These are phyloP conservation scores for Pimephales promelas DNA, from an alignment of 2,113 vertebrate genomes.

Conservation along the genomic window DNA sequence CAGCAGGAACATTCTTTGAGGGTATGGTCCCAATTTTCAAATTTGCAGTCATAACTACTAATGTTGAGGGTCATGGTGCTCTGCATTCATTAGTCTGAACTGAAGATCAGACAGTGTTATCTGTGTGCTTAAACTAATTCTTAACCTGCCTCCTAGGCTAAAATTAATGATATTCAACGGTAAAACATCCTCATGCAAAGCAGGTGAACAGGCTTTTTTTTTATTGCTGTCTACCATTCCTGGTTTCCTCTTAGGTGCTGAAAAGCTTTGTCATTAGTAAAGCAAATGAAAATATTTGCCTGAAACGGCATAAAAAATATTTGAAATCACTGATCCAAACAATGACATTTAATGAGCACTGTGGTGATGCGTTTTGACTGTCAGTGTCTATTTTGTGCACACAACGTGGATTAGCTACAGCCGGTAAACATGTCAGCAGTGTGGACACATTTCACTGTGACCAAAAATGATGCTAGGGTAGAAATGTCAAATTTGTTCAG, in stretches of 20 bases:
- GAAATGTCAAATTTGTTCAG: neutral
- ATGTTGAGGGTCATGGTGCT: constrained; percentile 2
- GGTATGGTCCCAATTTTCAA: neutral
- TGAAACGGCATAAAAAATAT: neutral
- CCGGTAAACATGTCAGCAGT: neutral
- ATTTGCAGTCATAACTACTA: neutral
- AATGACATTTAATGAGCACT: neutral
- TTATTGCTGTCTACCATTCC: neutral
- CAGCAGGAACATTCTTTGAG: neutral
- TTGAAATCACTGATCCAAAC: neutral
- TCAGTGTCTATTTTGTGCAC: neutral
- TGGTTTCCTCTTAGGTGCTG: neutral
- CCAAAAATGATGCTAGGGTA: neutral
- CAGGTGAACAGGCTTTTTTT: neutral
- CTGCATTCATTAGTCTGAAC: neutral
- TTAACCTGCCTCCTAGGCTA: neutral
- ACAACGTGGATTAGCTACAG: neutral
- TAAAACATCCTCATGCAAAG: neutral
- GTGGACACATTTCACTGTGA: neutral
- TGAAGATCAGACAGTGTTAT: constrained; percentile 13
- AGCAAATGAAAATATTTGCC: neutral
- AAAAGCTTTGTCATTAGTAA: neutral
- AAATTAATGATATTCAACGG: constrained; percentile 1
- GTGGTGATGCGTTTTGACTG: neutral
- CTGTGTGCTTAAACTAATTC: neutral